Base-by-base conservation (phyloP, 1,140 invertebrate genomes). In the Tribolium madens region DNA sequence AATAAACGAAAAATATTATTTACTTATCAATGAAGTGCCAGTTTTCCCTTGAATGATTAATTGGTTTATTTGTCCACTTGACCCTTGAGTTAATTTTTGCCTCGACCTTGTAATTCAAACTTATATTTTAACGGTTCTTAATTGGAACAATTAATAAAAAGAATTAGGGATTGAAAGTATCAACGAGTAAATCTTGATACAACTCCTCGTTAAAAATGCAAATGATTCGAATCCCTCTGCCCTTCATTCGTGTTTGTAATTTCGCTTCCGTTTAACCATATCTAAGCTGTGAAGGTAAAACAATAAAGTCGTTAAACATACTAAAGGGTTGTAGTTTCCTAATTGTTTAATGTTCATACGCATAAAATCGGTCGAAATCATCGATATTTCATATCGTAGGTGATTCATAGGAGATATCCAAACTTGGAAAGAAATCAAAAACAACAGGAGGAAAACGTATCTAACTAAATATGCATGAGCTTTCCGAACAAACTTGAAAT, bases 381-480 rank as follows among this genome's bases (percentile, higher is more conserved):
- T 50, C 52, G 17, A 21, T 57, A 9, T 17, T 18, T 18, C 7
- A 6, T 2, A 17, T n/a, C n/a, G n/a, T n/a, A n/a, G n/a, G n/a
- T n/a, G n/a, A 14, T 1, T 9, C 2, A 14, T 13, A 15, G 15
- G 50, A 14, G 12, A 12, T 14, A 52, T 17, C 14, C 12, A 60
- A 60, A 26, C 26, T 26, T 64, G 21, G 1, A 12, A 12, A 33
- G 26, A 33, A 14, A 33, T 3, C 57, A 33, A 2, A 57, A 64
- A 64, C 57, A 57, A 57, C 52, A 57, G 18, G 18, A 21, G 18
- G 18, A 21, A 53, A 53, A 18, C 18, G 52, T 33, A 13, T 14
- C 26, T 64, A 64, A 64, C 18, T 64, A 64, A 64, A 64, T 64
- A 64, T 64, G 57, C 57, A 64, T 64, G 57, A 64, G 57, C 57